A percentile compares a stretch with the other conserved stretches of the same genome.
Conservation (phyloP, 2,888 invertebrate species). For the Hydraecia micacea region DNA sequence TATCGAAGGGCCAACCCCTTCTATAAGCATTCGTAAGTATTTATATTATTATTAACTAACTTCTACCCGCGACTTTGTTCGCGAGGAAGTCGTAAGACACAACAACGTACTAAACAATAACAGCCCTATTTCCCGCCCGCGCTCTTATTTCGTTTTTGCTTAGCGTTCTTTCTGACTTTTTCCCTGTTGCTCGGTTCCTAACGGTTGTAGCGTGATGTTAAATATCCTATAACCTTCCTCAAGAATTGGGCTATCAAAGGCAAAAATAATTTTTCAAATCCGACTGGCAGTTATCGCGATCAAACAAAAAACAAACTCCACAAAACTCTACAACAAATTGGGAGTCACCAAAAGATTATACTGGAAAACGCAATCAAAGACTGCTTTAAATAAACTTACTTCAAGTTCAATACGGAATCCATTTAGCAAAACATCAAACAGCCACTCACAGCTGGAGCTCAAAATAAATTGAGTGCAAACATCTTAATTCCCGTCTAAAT, state of each 20-base stretch:
- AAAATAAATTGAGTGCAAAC: conserved; percentile 53
- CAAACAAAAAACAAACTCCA: rapidly evolving
- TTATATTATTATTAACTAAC: not conserved
- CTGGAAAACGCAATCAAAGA: not conserved
- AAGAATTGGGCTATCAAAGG: not conserved
- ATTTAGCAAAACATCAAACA: conserved; percentile 37
- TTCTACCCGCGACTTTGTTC: too few relatives aligned
- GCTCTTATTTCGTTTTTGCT: too few relatives aligned
- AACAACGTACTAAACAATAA: not conserved
- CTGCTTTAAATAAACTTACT: conserved; percentile 13
- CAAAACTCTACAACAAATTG: not conserved
- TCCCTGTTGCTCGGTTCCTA: not conserved
- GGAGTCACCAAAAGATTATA: not conserved
- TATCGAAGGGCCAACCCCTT: not conserved
- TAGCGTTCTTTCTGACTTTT: not conserved
- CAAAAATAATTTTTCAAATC: not conserved
- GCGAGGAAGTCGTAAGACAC: too few relatives aligned
- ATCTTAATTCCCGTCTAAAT: conserved; percentile 37
- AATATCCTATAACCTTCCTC: not conserved
- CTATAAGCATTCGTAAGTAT: not conserved
- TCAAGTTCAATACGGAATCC: conserved; percentile 11
- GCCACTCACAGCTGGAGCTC: not conserved
- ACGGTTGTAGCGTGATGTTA: not conserved
- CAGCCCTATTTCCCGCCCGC: not conserved
- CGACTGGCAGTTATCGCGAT: not conserved